Evolutionary conservation across 2,113 vertebrate species (phyloP).

Genomic region (Brevimyrus niger): DNA sequence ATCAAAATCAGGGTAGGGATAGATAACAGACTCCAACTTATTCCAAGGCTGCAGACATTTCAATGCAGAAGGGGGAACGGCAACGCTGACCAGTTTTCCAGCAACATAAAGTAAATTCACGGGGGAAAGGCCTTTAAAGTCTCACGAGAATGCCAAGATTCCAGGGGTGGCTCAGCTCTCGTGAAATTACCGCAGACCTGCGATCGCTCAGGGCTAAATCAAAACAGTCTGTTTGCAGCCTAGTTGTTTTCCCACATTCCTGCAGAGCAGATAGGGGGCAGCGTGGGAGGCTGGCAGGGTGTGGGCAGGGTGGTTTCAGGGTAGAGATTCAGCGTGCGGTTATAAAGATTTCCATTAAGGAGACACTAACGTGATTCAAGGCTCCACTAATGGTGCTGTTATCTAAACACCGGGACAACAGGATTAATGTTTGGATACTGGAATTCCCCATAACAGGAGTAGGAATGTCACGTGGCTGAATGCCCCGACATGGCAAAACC

Average conservation of each 20-base stretch:
- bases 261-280: neutral
- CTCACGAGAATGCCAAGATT: neutral
- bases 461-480: slow-evolving; percentile 4
- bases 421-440: slow-evolving; percentile 8
- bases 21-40: neutral
- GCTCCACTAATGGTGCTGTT: slow-evolving; percentile 8
- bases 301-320: neutral
- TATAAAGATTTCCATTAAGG: slow-evolving; percentile 19
- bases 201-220: slow-evolving; percentile 2
- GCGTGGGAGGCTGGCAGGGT: neutral
- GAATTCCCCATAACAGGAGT: slow-evolving; percentile 15
- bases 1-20: neutral
- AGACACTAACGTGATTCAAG: slow-evolving; percentile 14
- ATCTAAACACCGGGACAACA: slow-evolving; percentile 13
- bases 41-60: neutral
- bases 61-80: neutral
- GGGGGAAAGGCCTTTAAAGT: neutral
- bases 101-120: neutral
- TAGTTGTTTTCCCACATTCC: neutral
- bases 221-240: slow-evolving; percentile 9
- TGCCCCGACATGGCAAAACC: neutral
- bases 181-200: neutral
- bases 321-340: neutral
- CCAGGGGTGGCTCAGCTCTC: neutral
- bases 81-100: neutral